Conservation (phyloP, 2,888 invertebrate genomes). For the Tachystola acroxantha region DNA sequence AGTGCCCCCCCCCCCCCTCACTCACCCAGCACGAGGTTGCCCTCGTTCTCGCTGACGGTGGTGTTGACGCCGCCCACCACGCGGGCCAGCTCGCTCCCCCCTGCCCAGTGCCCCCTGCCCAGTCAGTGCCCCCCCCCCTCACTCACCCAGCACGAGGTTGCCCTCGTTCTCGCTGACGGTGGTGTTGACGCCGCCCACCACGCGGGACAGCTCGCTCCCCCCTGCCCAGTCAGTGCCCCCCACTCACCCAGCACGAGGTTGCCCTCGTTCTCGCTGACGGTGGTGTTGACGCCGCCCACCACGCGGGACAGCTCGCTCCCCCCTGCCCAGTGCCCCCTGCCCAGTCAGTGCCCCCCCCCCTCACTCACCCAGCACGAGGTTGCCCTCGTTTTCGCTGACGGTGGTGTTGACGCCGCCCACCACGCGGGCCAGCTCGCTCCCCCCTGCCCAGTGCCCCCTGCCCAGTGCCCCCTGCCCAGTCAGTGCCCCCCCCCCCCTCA, state of each 20-base stretch:
- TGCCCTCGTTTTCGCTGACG: conserved; percentile 95
- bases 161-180: conserved; percentile 96
- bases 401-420: conserved; percentile 92
- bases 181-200: conserved; percentile 91
- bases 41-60: conserved; percentile 94
- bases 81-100: conserved; percentile 90
- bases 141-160: conserved; percentile 90
- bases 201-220: conserved; percentile 88
- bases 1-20: no score
- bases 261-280: conserved; percentile 95
- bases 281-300: conserved; percentile 90
- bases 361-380: conserved; percentile 83
- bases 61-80: conserved; percentile 92
- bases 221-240: no score
- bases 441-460: no score
- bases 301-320: conserved; percentile 88
- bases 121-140: no score
- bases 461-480: no score
- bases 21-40: conserved; percentile 84
- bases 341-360: no score
- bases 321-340: no score
- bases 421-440: conserved; percentile 87
- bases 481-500: no score
- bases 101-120: no score
- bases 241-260: conserved; percentile 82